A percentile compares a stretch with the other conserved stretches of the same genome.
Evolutionary conservation across 2,113 vertebrate species (phyloP).

Genomic region (Corythornis madagascariensis): DNA sequence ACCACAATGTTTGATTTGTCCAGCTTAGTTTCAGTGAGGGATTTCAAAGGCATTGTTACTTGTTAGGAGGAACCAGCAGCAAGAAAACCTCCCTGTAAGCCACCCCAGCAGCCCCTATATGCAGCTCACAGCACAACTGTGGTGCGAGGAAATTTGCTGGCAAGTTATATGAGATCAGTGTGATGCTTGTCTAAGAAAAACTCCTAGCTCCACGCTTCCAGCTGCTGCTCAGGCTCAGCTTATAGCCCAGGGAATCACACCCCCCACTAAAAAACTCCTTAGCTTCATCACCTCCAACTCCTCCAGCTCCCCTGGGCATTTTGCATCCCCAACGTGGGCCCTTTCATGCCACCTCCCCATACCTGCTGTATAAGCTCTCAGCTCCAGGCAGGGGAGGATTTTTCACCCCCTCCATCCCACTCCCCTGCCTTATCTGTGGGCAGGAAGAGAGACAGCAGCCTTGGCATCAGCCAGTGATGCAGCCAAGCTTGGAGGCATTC

Average conservation of each 20-base stretch:
- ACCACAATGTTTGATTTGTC: neutral
- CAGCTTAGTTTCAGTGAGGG: neutral
- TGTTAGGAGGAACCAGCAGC: neutral
- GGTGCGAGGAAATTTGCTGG: neutral
- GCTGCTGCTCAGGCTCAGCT: neutral
- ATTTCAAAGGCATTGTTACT: rapidly evolving
- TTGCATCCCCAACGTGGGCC: rapidly evolving
- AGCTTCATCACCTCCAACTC: neutral
- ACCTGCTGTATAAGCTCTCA: neutral
- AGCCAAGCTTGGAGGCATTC: neutral
- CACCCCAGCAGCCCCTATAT: neutral
- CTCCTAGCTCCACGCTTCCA: rapidly evolving
- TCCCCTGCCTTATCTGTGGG: neutral
- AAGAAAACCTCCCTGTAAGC: neutral
- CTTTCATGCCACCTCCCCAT: neutral
- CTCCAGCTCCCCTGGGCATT: neutral
- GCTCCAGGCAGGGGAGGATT: neutral
- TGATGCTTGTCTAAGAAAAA: neutral
- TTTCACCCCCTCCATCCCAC: neutral
- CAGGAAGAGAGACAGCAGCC: neutral
- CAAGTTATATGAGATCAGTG: neutral
- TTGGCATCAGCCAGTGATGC: neutral
- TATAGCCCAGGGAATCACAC: neutral
- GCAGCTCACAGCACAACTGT: neutral
- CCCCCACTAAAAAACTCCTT: rapidly evolving